Evolutionary conservation across 2,888 invertebrate genomes (phyloP).

Genomic region (Drosophila bunnanda): DNA sequence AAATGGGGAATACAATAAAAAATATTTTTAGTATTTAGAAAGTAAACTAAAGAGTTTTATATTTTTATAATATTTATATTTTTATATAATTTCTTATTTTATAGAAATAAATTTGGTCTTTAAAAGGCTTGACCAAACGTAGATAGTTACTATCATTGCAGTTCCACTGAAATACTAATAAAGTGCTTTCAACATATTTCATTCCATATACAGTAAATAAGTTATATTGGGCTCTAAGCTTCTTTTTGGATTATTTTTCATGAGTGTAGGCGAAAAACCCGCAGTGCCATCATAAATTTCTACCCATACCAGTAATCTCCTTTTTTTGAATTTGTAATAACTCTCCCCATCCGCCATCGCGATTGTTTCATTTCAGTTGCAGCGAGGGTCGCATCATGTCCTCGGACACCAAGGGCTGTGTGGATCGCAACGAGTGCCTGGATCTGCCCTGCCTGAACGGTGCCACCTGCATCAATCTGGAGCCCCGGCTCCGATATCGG

Average conservation of each 20-base stretch:
- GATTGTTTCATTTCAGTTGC: slow-evolving; percentile 87
- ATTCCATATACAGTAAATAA: neutral
- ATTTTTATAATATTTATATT: neutral
- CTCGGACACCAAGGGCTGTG: slow-evolving; percentile 95
- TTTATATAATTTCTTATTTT: neutral
- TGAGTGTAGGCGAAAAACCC: neutral
- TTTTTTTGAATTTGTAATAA: slow-evolving; percentile 28
- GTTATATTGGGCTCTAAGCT: neutral
- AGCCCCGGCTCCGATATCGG: slow-evolving; percentile 93
- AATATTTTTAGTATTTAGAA: neutral
- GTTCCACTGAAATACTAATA: too few species aligned
- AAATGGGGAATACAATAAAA: neutral
- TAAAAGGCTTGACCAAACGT: neutral
- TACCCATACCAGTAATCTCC: slow-evolving; percentile 15
- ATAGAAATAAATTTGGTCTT: neutral
- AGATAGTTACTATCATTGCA: neutral
- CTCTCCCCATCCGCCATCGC: neutral
- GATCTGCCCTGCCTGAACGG: slow-evolving; percentile 97
- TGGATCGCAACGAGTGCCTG: slow-evolving; percentile 97
- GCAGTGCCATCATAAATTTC: slow-evolving; percentile 13
- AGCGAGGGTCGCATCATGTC: slow-evolving; percentile 96
- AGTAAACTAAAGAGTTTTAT: neutral
- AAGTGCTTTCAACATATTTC: neutral
- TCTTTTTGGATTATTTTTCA: neutral
- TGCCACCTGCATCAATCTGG: slow-evolving; percentile 96